Conservation (phyloP, 2,888 invertebrate species). For the Brachypalpus laphriformis region DNA sequence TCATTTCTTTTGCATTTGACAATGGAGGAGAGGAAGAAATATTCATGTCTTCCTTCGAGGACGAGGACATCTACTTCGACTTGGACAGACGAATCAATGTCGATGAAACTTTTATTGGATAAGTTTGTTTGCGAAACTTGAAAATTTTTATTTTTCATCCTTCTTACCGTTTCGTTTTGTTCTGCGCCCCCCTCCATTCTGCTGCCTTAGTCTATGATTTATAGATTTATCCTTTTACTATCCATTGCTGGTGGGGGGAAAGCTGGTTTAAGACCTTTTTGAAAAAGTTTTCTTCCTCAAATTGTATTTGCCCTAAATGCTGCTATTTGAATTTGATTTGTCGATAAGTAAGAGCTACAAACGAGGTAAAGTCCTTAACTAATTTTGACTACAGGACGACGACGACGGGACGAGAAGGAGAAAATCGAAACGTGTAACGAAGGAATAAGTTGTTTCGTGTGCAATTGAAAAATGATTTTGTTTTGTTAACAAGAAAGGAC, state of each 20-base stretch:
- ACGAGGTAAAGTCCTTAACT: slow-evolving; percentile 71
- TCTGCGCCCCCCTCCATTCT: not conserved
- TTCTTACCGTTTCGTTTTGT: slow-evolving; percentile 40
- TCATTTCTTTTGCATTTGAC: slow-evolving; percentile 67
- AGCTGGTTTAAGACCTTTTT: not conserved
- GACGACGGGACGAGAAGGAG: too few species aligned
- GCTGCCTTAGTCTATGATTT: slow-evolving; percentile 63
- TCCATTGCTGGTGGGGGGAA: slow-evolving; percentile 8
- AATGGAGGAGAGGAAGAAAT: not conserved
- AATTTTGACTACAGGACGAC: slow-evolving; percentile 54
- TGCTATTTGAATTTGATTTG: slow-evolving; percentile 73
- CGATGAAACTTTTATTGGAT: slow-evolving; percentile 82
- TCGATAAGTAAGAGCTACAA: slow-evolving; percentile 68
- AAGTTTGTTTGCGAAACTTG: slow-evolving; percentile 80
- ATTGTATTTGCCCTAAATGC: slow-evolving; percentile 71
- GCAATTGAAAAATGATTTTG: slow-evolving; percentile 59
- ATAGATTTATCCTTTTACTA: slow-evolving; percentile 67
- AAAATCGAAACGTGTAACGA: slow-evolving; percentile 50
- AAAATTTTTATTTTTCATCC: slow-evolving; percentile 75
- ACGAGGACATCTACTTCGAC: slow-evolving; percentile 6
- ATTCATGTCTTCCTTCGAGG: not conserved
- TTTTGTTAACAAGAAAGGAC: slow-evolving; percentile 58
- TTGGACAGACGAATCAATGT: slow-evolving; percentile 61
- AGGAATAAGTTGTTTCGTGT: slow-evolving; percentile 55
- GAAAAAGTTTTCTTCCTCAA: slow-evolving; percentile 58